Evolutionary conservation across 2,113 vertebrate species (phyloP).

Genomic region (Montifringilla adamsi): DNA sequence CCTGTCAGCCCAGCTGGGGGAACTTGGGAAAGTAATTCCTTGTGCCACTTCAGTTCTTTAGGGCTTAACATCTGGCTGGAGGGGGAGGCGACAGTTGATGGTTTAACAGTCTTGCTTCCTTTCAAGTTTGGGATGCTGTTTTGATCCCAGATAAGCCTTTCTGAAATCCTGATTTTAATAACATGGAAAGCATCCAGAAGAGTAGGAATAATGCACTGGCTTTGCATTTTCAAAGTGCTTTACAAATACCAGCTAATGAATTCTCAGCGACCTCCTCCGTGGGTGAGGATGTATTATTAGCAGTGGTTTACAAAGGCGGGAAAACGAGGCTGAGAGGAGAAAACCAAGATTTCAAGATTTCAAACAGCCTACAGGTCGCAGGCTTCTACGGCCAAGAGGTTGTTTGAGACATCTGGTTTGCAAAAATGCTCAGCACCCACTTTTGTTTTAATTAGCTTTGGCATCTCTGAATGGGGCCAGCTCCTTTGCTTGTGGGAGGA

Average conservation of each 20-base stretch:
- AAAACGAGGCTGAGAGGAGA: conserved; percentile 7
- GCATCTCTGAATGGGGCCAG: neutral
- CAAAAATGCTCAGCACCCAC: neutral
- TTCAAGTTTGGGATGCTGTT: conserved; percentile 61
- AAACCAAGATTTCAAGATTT: neutral
- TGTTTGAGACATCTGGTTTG: neutral
- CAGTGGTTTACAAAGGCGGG: neutral
- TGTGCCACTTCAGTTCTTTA: conserved; percentile 58
- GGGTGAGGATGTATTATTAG: conserved; percentile 27
- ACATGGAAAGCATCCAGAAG: conserved; percentile 58
- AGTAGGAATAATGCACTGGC: conserved; percentile 51
- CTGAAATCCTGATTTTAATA: conserved; percentile 66
- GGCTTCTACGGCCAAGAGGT: neutral
- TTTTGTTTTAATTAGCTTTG: conserved; percentile 14
- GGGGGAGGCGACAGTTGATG: conserved; percentile 38
- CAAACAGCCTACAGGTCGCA: neutral
- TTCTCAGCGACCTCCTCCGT: conserved; percentile 29
- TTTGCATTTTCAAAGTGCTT: conserved; percentile 64
- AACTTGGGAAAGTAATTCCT: conserved; percentile 58
- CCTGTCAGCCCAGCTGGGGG: conserved; percentile 60
- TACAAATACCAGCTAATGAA: conserved; percentile 60
- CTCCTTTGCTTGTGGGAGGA: neutral
- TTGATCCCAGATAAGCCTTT: conserved; percentile 55
- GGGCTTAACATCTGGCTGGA: conserved; percentile 70
- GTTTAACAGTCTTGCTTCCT: conserved; percentile 62